phyloP scores from a whole-genome alignment of 1,140 invertebrate genomes.

The Chrysopa pallens region DNA sequence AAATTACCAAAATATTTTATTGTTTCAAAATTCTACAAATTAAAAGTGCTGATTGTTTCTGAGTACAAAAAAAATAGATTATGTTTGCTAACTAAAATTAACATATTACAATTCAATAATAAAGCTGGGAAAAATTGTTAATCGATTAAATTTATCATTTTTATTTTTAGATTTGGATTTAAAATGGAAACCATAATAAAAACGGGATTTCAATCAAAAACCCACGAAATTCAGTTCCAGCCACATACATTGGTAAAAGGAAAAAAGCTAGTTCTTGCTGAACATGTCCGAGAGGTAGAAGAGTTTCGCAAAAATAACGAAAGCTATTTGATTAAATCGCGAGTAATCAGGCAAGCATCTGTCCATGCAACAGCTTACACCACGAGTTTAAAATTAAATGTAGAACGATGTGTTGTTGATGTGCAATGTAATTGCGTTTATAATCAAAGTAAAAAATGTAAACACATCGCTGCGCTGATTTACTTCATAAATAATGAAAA shows the following conservation, averaged over 20 bases:
- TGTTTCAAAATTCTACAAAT: too few species aligned
- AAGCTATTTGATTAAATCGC: slow-evolving; percentile 5
- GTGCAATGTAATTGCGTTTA: slow-evolving; percentile 4
- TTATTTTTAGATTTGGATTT: too few species aligned
- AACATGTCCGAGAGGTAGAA: slow-evolving; percentile 6
- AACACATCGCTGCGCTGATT: slow-evolving; percentile 9
- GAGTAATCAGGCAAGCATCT: slow-evolving; percentile 5
- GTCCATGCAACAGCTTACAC: not conserved
- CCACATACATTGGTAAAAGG: slow-evolving; percentile 5
- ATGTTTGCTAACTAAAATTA: too few species aligned
- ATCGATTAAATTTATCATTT: too few species aligned
- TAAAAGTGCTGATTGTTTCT: too few species aligned
- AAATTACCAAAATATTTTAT: too few species aligned
- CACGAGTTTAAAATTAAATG: slow-evolving; percentile 1
- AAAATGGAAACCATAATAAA: slow-evolving; percentile 2
- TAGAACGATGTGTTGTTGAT: slow-evolving; percentile 3
- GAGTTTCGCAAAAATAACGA: slow-evolving; percentile 4
- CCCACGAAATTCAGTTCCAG: slow-evolving; percentile 6
- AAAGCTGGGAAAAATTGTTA: too few species aligned
- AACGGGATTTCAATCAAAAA: slow-evolving; percentile 4
- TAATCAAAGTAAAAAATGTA: slow-evolving; percentile 5
- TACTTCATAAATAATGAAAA: slow-evolving; percentile 8
- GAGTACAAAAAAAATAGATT: too few species aligned
- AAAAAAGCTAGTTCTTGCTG: slow-evolving; percentile 4
- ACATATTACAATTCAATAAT: too few species aligned